These are phyloP conservation scores for Parazoanthus atlanticus DNA, from an alignment of 92 coral and sea anemone species.

Conservation along the genomic window DNA sequence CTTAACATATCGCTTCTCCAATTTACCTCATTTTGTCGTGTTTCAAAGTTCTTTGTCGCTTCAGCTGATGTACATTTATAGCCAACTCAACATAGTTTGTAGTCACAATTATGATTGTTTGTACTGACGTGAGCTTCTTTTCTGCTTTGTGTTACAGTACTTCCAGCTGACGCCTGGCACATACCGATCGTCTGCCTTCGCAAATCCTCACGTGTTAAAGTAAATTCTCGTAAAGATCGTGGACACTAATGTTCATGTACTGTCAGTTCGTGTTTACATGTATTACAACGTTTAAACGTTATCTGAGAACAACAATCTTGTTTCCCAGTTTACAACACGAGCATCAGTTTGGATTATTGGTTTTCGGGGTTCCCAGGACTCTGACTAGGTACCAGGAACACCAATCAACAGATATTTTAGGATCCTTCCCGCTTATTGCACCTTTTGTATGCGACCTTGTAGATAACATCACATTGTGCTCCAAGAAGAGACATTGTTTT, in stretches of 20 bases:
- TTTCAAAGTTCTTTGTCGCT: no score
- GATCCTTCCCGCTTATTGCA: not conserved
- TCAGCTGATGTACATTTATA: no score
- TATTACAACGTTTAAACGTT: not conserved
- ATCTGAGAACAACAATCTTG: not conserved
- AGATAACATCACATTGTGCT: not conserved
- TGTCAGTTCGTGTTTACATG: not conserved
- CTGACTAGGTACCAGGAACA: not conserved
- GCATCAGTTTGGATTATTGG: not conserved
- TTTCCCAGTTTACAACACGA: not conserved
- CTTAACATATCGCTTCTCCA: no score
- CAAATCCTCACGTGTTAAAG: conserved; percentile 41
- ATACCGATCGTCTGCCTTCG: conserved; percentile 44
- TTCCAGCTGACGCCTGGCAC: conserved; percentile 47
- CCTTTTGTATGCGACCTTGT: not conserved
- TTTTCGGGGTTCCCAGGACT: not conserved
- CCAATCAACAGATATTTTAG: not conserved
- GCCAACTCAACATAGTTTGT: no score
- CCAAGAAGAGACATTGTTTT: not conserved
- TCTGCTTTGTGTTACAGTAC: conserved; percentile 23
- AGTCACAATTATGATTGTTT: not conserved
- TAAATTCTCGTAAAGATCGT: not conserved
- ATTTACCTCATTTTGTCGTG: no score
- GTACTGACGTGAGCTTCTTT: not conserved
- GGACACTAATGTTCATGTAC: not conserved